These are phyloP conservation scores for Hololepta plana DNA, from an alignment of 2,888 invertebrate genomes.

Conservation along the genomic window DNA sequence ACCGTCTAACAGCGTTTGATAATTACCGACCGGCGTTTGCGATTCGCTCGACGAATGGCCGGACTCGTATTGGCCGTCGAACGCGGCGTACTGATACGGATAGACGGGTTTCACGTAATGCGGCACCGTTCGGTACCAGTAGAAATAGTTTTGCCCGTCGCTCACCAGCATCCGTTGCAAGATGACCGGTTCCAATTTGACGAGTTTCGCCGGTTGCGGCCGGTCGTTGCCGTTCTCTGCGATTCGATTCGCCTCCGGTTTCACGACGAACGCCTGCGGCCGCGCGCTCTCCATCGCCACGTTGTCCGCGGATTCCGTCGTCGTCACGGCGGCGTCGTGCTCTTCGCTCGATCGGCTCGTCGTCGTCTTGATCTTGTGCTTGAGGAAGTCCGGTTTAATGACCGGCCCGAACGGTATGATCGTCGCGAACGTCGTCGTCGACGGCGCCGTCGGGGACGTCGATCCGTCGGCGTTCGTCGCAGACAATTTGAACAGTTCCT, in stretches of 20 bases:
- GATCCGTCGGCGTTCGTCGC: background rate
- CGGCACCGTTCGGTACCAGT: slow-evolving; percentile 22
- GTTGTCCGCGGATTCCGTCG: no score
- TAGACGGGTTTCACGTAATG: slow-evolving; percentile 14
- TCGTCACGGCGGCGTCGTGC: no score
- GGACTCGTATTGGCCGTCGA: no score
- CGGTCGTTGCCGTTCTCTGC: background rate
- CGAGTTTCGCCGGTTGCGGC: slow-evolving; percentile 13
- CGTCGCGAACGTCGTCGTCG: slow-evolving; percentile 3
- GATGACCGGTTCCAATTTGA: slow-evolving; percentile 24
- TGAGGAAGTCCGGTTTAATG: slow-evolving; percentile 8
- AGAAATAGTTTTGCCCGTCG: slow-evolving; percentile 22
- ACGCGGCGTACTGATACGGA: no score
- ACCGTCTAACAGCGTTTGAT: background rate
- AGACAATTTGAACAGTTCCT: slow-evolving; percentile 4
- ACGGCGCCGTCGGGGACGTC: slow-evolving; percentile 2
- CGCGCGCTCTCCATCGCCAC: no score
- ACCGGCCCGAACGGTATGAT: slow-evolving; percentile 8
- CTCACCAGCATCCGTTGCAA: slow-evolving; percentile 22
- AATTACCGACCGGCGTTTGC: background rate
- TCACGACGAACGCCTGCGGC: no score
- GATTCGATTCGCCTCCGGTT: no score
- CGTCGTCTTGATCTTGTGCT: no score
- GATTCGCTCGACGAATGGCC: no score
- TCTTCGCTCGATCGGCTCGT: no score